Percentiles rank a stretch among this genome's conserved stretches.
These are phyloP conservation scores for Drosophila tani DNA, from an alignment of 1,140 invertebrate species.

Conservation along the genomic window DNA sequence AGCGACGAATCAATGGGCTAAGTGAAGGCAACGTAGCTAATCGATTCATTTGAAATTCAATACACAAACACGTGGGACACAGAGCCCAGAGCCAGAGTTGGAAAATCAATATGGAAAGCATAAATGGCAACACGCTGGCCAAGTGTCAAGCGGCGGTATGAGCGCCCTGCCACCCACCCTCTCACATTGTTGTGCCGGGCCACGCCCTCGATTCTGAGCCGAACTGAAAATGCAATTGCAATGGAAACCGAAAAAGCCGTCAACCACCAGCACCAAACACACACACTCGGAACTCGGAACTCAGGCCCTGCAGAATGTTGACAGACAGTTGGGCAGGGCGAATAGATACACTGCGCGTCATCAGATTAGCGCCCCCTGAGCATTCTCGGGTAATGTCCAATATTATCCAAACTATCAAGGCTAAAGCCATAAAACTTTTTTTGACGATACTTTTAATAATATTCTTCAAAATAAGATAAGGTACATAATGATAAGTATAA, in stretches of 20 bases:
- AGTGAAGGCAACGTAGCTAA: conserved; percentile 71
- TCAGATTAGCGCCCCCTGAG: too few species aligned
- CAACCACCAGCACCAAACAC: conserved; percentile 62
- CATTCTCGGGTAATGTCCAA: too few species aligned
- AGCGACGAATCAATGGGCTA: conserved; percentile 58
- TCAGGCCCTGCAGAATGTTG: conserved; percentile 58
- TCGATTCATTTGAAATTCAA: conserved; percentile 81
- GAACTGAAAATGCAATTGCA: conserved; percentile 56
- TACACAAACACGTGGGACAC: conserved; percentile 68
- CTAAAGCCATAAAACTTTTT: too few species aligned
- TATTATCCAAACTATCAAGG: too few species aligned
- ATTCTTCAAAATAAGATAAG: too few species aligned
- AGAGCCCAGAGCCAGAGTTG: conserved; percentile 23
- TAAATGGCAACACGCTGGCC: conserved; percentile 70
- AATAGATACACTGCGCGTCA: too few species aligned
- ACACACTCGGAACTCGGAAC: neutral
- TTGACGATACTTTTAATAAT: too few species aligned
- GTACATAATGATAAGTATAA: too few species aligned
- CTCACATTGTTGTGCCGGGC: neutral
- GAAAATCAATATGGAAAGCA: conserved; percentile 80
- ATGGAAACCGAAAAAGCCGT: conserved; percentile 59
- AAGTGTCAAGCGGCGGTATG: conserved; percentile 68
- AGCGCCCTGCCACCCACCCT: neutral
- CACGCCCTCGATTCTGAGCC: conserved; percentile 43
- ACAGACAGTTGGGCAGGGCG: conserved; percentile 49